Evolutionary conservation across 2,113 vertebrate species (phyloP).

Genomic region (Laticauda colubrina): DNA sequence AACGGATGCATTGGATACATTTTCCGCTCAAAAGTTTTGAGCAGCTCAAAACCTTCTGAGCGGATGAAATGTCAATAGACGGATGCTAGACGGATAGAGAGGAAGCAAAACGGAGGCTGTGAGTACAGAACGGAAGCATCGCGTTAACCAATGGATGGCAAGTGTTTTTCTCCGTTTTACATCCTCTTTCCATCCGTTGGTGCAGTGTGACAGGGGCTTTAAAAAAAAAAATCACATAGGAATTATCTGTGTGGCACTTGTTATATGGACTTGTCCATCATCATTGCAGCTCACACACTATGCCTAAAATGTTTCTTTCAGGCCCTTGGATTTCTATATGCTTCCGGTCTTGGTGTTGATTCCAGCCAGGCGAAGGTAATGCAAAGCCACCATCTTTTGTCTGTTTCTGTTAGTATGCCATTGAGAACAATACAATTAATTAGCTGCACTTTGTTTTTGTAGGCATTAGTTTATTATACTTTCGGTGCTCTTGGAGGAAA

Average conservation of each 20-base stretch:
- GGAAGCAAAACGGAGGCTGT: too few relatives aligned
- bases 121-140: too few relatives aligned
- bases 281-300: not conserved
- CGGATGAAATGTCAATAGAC: too few relatives aligned
- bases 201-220: too few relatives aligned
- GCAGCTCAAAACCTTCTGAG: too few relatives aligned
- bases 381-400: constrained; percentile 41
- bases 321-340: constrained; percentile 96
- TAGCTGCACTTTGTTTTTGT: constrained; percentile 36
- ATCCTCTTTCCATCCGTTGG: too few relatives aligned
- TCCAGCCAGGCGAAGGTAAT: constrained; percentile 99
- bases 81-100: too few relatives aligned
- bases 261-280: not conserved
- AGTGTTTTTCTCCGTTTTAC: too few relatives aligned
- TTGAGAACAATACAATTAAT: not conserved
- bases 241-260: not conserved
- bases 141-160: too few relatives aligned
- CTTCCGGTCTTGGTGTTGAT: constrained; percentile 93
- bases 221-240: not conserved
- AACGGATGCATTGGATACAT: too few relatives aligned
- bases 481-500: constrained; percentile 97
- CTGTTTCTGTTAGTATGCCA: constrained; percentile 19
- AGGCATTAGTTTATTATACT: constrained; percentile 97
- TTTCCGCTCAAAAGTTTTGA: too few relatives aligned
- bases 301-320: constrained; percentile 58